phyloP scores from a whole-genome alignment of 37 sponge, comb jelly and placozoan genomes.

The Bolinopsis microptera region DNA sequence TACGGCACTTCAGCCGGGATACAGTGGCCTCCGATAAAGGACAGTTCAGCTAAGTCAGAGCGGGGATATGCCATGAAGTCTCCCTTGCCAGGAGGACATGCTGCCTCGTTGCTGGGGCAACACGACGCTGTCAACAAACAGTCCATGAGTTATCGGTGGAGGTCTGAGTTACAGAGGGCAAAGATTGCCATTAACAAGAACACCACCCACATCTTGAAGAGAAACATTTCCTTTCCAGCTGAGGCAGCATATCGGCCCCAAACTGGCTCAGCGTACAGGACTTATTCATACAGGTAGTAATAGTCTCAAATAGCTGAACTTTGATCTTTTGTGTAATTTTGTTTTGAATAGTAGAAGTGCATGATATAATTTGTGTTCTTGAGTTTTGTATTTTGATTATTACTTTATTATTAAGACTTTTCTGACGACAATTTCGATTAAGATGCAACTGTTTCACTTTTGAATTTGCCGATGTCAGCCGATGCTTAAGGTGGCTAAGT shows the following conservation, averaged over 20 bases:
- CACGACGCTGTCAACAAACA: background rate
- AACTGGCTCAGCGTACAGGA: background rate
- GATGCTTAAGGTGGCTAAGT: no score
- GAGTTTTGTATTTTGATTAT: background rate
- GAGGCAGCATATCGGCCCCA: background rate
- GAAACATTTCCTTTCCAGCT: background rate
- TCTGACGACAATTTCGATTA: background rate
- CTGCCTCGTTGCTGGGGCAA: background rate
- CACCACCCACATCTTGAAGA: background rate
- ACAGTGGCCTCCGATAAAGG: slow-evolving; percentile 31
- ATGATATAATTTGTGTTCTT: background rate
- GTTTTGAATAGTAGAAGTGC: background rate
- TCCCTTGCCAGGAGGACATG: background rate
- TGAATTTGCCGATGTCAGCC: no score
- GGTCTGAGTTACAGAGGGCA: background rate
- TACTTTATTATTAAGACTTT: background rate
- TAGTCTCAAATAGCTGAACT: background rate
- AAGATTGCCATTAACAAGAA: background rate
- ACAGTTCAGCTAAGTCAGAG: background rate
- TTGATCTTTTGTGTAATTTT: background rate
- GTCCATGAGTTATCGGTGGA: background rate
- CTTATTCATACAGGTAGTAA: background rate
- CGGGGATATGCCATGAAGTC: background rate
- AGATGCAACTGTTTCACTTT: background rate
- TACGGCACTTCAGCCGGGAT: slow-evolving; percentile 1